Conservation (phyloP, 1,140 invertebrate species). For the Heliconius melpomene region DNA sequence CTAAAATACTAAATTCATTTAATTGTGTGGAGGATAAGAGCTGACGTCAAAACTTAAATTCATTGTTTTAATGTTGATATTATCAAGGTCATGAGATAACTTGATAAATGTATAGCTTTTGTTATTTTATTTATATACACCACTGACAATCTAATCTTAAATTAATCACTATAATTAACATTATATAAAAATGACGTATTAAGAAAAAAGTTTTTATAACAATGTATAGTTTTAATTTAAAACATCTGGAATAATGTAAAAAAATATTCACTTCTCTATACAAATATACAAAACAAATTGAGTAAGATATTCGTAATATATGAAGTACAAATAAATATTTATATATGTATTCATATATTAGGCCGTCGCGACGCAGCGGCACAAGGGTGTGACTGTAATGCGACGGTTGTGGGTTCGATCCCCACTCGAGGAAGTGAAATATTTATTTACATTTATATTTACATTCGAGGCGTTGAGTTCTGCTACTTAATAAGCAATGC, state of each 20-base stretch:
- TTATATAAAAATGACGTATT: neutral
- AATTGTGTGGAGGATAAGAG: neutral
- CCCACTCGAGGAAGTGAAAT: too few species aligned
- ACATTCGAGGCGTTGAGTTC: too few species aligned
- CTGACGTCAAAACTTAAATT: slow-evolving; percentile 8
- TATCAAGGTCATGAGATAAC: slow-evolving; percentile 3
- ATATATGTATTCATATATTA: too few species aligned
- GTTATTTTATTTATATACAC: neutral
- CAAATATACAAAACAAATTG: neutral
- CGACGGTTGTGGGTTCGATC: too few species aligned
- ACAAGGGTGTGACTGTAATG: too few species aligned
- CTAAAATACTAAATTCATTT: neutral
- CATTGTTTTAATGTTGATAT: neutral
- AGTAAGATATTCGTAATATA: neutral
- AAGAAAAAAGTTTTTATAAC: neutral
- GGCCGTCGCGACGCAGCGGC: too few species aligned
- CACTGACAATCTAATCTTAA: neutral
- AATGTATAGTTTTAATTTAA: neutral
- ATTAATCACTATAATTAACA: neutral
- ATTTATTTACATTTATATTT: too few species aligned
- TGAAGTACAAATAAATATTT: neutral
- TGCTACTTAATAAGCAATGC: too few species aligned
- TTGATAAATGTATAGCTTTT: neutral
- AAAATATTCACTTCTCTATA: neutral
- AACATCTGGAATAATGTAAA: neutral